phyloP scores from a whole-genome alignment of 2,113 vertebrate species.

The Equus quagga region DNA sequence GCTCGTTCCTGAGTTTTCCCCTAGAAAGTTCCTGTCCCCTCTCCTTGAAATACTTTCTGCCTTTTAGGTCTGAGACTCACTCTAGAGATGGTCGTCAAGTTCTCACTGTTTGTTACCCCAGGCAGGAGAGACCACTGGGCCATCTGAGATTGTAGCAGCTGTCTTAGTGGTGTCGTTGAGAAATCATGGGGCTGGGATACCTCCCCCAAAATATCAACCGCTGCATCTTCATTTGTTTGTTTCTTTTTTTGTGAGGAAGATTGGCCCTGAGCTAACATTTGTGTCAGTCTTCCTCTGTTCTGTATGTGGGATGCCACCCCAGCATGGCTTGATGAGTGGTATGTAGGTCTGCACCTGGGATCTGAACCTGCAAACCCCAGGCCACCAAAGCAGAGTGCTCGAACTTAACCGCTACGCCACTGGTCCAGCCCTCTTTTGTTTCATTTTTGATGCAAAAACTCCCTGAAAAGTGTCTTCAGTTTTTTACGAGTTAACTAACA shows the following conservation, averaged over 20 bases:
- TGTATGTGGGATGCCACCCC: too few species aligned
- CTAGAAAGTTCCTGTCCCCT: neutral
- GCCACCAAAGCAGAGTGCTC: too few species aligned
- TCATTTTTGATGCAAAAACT: neutral
- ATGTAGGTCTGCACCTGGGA: too few species aligned
- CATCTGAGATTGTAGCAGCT: neutral
- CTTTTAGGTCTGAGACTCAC: neutral
- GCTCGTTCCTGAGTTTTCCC: neutral
- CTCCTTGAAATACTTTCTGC: neutral
- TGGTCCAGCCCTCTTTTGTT: neutral
- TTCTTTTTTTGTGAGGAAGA: neutral
- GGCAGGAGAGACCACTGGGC: neutral
- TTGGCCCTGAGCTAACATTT: too few species aligned
- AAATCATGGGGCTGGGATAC: neutral
- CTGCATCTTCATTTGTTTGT: neutral
- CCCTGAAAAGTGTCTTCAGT: neutral
- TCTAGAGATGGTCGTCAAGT: neutral
- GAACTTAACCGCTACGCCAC: too few species aligned
- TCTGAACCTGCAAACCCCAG: too few species aligned
- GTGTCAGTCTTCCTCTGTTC: too few species aligned
- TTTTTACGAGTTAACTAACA: neutral
- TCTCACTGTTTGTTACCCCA: neutral
- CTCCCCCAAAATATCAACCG: neutral
- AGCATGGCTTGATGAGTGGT: too few species aligned
- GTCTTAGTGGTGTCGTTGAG: neutral